Evolutionary conservation across 1,140 invertebrate genomes (phyloP), one percentile per base, ranked within the genome.

Genomic region (Pseudomyrmex cubaensis): DNA sequence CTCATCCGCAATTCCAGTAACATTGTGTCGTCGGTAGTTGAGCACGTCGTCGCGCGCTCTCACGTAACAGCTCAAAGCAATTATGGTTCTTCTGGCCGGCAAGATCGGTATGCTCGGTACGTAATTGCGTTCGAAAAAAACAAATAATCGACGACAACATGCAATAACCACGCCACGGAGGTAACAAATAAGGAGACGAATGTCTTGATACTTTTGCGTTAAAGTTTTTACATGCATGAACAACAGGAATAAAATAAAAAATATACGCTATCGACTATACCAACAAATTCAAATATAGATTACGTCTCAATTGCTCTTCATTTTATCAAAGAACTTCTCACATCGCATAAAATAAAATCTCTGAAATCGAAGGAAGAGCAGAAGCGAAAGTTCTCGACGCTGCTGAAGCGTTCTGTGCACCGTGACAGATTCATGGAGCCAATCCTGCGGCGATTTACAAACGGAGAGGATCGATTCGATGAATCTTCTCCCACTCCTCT

Each of bases 131-230:
- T 64, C 63, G 83, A 35, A 35, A 73, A 70, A 87, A 90, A 87
- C 90, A 89, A 92, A 90, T 92, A 93, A 93, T 92, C 91, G 91
- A 83, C 88, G 87, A 87, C 90, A 92, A 92, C 89, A 89, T 89
- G 87, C 70, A 59, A 89, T 89, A 83, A 80, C 70, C 84, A 57
- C 66, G 64, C 64, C 22, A 22, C 46, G n/a, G 75, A 66, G 56
- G 35, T 35, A 35, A 35, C 35, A 35, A 35, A 35, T 35, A 35
- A 35, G 35, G 5, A 35, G 5, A 35, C 35, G 35, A 35, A 35
- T 35, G 35, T 35, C 35, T 35, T 35, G 35, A 35, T 35, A 35
- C 35, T 7, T 35, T 35, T 0, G 35, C 35, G 35, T 35, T 35
- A 35, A 35, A 35, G 35, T 35, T 35, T 35, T 35, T 35, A 35